phyloP scores from a whole-genome alignment of 2,113 vertebrate species.

The Setophaga petechia region DNA sequence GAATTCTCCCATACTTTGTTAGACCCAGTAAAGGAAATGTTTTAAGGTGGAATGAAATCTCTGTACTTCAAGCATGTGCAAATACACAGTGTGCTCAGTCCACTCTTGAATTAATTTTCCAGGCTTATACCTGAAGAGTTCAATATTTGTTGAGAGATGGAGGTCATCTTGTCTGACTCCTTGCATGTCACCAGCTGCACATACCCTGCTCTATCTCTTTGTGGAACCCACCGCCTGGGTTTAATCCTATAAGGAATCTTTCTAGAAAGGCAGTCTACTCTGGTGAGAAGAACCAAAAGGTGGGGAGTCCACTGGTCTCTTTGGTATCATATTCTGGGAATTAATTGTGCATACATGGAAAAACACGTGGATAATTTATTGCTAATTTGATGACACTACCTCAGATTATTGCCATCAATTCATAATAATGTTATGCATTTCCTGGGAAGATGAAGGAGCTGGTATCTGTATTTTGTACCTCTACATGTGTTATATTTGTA shows the following conservation, averaged over 20 bases:
- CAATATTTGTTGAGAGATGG: neutral
- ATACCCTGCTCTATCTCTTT: neutral
- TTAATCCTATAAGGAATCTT: neutral
- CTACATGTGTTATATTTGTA: neutral
- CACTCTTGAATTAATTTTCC: neutral
- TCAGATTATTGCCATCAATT: neutral
- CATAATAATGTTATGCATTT: neutral
- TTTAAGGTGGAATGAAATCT: neutral
- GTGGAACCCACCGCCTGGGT: neutral
- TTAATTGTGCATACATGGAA: neutral
- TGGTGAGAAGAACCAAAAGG: neutral
- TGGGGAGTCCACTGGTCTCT: neutral
- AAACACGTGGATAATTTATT: neutral
- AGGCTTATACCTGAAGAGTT: neutral
- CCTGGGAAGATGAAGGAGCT: neutral
- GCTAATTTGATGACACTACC: neutral
- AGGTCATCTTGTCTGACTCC: neutral
- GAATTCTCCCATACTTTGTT: neutral
- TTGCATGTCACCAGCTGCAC: neutral
- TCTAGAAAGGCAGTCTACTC: neutral
- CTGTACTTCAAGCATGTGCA: neutral
- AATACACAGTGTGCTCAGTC: rapidly evolving
- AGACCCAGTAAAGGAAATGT: neutral
- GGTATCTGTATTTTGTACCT: neutral
- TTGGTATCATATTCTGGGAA: neutral